These are phyloP conservation scores for Amiota minor DNA, from an alignment of 2,888 invertebrate genomes.

Conservation along the genomic window DNA sequence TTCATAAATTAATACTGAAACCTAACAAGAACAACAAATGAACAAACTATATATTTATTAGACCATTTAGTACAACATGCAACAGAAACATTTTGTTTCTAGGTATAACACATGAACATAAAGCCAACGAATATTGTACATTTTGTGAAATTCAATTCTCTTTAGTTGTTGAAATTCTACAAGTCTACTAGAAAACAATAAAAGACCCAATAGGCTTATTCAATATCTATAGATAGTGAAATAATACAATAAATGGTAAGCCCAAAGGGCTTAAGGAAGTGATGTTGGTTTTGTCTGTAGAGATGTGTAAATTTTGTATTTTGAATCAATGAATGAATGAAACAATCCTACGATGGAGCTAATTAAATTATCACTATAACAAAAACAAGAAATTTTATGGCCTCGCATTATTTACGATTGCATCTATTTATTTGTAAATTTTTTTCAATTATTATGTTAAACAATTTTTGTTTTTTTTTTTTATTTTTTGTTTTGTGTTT, in stretches of 20 bases:
- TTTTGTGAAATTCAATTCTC: too few species aligned
- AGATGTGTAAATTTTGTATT: too few species aligned
- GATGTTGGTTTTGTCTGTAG: too few species aligned
- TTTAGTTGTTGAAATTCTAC: too few species aligned
- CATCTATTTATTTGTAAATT: not conserved
- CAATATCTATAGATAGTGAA: too few species aligned
- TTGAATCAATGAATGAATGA: not conserved
- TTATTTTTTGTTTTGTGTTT: too few species aligned
- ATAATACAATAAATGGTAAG: too few species aligned
- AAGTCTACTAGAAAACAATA: too few species aligned
- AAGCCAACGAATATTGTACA: too few species aligned
- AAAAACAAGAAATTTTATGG: conserved; percentile 15
- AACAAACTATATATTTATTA: conserved; percentile 2
- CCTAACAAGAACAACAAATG: not conserved
- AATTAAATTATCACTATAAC: conserved; percentile 21
- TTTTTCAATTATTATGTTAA: conserved; percentile 27
- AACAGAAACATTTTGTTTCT: not conserved
- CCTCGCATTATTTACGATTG: not conserved
- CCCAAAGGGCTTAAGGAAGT: too few species aligned
- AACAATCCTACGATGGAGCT: not conserved
- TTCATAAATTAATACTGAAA: conserved; percentile 44
- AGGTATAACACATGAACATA: too few species aligned
- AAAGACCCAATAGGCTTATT: too few species aligned
- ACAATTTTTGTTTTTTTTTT: not conserved
- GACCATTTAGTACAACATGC: conserved; percentile 11